Base-by-base conservation (phyloP, 2,888 invertebrate genomes). In the Pristionchus maxplancki region DNA sequence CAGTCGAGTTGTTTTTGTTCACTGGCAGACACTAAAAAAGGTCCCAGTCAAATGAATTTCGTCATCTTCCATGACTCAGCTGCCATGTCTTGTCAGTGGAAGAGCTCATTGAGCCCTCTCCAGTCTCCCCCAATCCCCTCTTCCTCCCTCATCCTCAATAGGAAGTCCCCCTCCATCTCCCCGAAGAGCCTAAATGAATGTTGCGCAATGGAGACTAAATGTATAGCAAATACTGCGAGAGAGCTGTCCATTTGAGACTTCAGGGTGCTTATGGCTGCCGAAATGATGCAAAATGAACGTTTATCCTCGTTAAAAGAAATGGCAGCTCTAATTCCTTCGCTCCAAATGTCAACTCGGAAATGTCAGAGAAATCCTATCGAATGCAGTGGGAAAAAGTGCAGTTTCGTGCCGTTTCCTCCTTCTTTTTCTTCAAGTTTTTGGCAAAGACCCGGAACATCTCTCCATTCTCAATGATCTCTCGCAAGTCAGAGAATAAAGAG, bases 41-140 rank as follows among this genome's bases (percentile, higher is more conserved):
- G n/a, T n/a, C 58, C n/a, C 58, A 58, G n/a, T 58, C 5, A 58
- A 58, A 58, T 58, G 58, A 58, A 58, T 58, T 34, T 71, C 71
- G 13, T 37, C 20, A 37, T 37, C 0, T 0, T 11, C 31, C 5
- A 0, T 71, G 71, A 71, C 71, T 71, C 71, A 71, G 34, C 71
- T 67, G 34, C 71, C 71, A 71, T 37, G 37, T 71, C 37, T 17
- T 17, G 3, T 53, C 17, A 5, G 71, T 11, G 6, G 31, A 64
- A 64, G 64, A 64, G 64, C 71, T 71, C 71, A 71, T 71, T 71
- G 37, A 71, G 37, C 37, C 37, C 20, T 34, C 71, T 24, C 71
- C 9, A 4, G 24, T 37, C 37, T 34, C 17, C 31, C 37, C 62
- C 62, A 44, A 44, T 28, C 28, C 62, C 17, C 31, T 17, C 17